phyloP scores from a whole-genome alignment of 2,797 vertebrate species.

The Fringilla coelebs region DNA sequence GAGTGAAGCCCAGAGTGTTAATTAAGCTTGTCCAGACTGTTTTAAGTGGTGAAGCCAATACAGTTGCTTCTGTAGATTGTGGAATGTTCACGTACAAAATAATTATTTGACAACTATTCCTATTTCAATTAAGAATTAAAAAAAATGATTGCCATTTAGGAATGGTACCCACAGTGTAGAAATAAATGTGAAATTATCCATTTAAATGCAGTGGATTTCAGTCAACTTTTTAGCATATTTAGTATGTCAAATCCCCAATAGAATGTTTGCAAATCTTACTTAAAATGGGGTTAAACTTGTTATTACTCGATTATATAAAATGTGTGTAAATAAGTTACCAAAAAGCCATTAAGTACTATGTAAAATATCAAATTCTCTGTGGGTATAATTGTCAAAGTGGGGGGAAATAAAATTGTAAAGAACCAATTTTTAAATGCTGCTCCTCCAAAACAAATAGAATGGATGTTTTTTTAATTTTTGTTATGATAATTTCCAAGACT shows the following conservation, averaged over 20 bases:
- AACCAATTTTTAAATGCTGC: constrained; percentile 24
- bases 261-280: constrained; percentile 33
- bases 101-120: neutral
- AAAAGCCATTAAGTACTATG: constrained; percentile 56
- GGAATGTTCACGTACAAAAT: neutral
- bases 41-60: neutral
- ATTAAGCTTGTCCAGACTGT: neutral
- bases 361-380: constrained; percentile 63
- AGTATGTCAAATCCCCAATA: neutral
- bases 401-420: constrained; percentile 37
- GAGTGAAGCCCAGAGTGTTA: neutral
- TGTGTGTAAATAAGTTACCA: constrained; percentile 56
- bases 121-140: neutral
- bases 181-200: neutral
- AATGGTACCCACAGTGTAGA: neutral
- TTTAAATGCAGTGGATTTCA: constrained; percentile 13
- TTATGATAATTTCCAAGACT: constrained; percentile 63
- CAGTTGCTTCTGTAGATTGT: neutral
- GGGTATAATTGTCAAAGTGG: constrained; percentile 54
- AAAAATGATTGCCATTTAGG: neutral
- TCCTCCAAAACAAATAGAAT: constrained; percentile 48
- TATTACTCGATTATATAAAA: constrained; percentile 51
- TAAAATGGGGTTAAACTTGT: constrained; percentile 51
- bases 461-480: constrained; percentile 50
- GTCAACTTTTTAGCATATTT: neutral